A percentile compares a stretch with the other conserved stretches of the same genome.
Conservation (phyloP, 2,797 vertebrate species). For the Salarias fasciatus region DNA sequence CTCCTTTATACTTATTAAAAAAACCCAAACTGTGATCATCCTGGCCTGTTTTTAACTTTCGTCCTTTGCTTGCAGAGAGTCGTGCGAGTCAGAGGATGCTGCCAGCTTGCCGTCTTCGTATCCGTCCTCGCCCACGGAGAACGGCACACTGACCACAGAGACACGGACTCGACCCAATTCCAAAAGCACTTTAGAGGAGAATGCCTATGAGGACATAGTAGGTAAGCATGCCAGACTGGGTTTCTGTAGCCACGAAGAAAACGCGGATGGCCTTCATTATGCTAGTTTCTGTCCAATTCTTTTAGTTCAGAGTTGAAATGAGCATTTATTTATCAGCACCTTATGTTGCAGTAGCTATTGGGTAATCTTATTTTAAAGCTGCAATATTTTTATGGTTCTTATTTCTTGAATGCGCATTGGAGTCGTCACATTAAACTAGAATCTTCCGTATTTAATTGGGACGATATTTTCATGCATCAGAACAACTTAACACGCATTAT, state of each 20-base stretch:
- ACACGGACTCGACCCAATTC: conserved; percentile 87
- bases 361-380: too few species aligned
- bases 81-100: conserved; percentile 93
- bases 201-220: conserved; percentile 97
- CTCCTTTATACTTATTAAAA: conserved; percentile 18
- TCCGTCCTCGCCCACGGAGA: conserved; percentile 90
- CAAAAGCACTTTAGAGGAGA: conserved; percentile 99
- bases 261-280: neutral
- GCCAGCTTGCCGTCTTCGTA: conserved; percentile 89
- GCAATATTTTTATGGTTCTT: too few species aligned
- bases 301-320: neutral
- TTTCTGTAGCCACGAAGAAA: neutral
- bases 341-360: neutral
- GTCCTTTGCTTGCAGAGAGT: conserved; percentile 85
- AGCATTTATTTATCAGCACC: neutral
- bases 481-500: too few species aligned
- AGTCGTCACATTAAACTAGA: too few species aligned
- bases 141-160: conserved; percentile 86
- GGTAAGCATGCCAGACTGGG: conserved; percentile 83
- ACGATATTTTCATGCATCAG: too few species aligned
- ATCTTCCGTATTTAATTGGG: too few species aligned
- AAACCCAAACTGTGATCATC: conserved; percentile 12
- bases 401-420: too few species aligned
- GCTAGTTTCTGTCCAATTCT: neutral
- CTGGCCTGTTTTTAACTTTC: conserved; percentile 6